A percentile compares a stretch with the other conserved stretches of the same genome.
Conservation (phyloP, 1,140 invertebrate species). For the Melipona quadrifasciata region DNA sequence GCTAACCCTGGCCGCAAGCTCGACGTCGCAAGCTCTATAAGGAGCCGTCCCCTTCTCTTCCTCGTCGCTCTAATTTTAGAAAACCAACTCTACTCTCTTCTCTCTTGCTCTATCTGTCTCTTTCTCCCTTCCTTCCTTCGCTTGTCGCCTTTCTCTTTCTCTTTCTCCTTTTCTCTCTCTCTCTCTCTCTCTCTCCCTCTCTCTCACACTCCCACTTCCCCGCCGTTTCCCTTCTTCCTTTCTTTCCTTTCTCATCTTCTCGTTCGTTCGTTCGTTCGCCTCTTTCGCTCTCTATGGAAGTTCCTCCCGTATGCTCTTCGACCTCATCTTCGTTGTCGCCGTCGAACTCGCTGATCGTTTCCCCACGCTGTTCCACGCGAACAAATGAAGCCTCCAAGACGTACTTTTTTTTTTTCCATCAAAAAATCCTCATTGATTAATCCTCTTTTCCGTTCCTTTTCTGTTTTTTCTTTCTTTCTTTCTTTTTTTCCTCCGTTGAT, state of each 20-base stretch:
- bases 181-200: not conserved
- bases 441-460: not conserved
- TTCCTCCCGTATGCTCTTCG: constrained; percentile 15
- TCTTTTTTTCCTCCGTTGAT: not conserved
- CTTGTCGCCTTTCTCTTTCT: not conserved
- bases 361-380: not conserved
- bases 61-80: constrained; percentile 79
- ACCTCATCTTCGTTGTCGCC: constrained; percentile 37
- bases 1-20: constrained; percentile 77
- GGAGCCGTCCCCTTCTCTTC: constrained; percentile 78
- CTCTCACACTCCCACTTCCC: not conserved
- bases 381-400: not conserved
- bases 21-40: constrained; percentile 80
- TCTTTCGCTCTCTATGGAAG: constrained; percentile 14
- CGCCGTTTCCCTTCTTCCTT: not conserved
- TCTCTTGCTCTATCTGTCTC: constrained; percentile 41
- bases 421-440: not conserved
- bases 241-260: not conserved
- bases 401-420: not conserved
- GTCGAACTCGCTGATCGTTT: constrained; percentile 14
- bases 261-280: no score
- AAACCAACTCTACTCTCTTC: constrained; percentile 48
- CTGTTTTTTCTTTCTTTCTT: not conserved
- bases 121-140: constrained; percentile 26
- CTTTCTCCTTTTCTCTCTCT: constrained; percentile 20